Base-by-base conservation (phyloP, 2,888 invertebrate species). In the Synanthedon formicaeformis region DNA sequence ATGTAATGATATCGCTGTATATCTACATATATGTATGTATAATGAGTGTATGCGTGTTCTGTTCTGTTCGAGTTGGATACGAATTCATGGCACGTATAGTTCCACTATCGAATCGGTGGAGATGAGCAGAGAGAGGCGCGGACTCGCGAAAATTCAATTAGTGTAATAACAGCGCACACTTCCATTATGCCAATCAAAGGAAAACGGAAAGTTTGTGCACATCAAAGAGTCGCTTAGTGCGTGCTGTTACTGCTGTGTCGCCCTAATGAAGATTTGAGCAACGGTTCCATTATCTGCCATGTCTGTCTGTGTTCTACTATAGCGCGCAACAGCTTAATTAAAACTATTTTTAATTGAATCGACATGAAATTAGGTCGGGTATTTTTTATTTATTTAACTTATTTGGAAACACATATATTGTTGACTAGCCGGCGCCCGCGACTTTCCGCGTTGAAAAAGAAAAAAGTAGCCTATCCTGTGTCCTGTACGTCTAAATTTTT, bases 151-250 rank as follows among this genome's bases (percentile, higher is more conserved):
- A 82, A 82, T 83, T 83, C 80, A 83, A 85, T 85, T 84, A 83
- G 79, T 73, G 75, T 84, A 84, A 81, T 83, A 84, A 82, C 80
- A 76, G 72, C 72, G 76, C 67, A 69, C 78, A 76, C 78, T 75
- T 79, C 82, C 83, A 82, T 83, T 81, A 84, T 75, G 69, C 71
- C 81, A 81, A 83, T 84, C 82, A 82, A 82, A 83, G 82, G 81
- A 78, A 81, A 78, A 73, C 77, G 75, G 74, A 79, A 84, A 82
- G 81, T 81, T 82, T 78, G 80, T 70, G 73, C 68, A 81, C 79
- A 79, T 81, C 82, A 81, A 83, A 83, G 81, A 76, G 73, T 71
- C 79, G 79, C 73, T 81, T 78, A 81, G 77, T 78, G 78, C 71
- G 69, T 67, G 66, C 66, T 58, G 34, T 34, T 34, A 34, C 34